Percentiles rank a stretch among this genome's conserved stretches.
Evolutionary conservation across 1,140 invertebrate genomes (phyloP).

Genomic region (Drosophila burlai): DNA sequence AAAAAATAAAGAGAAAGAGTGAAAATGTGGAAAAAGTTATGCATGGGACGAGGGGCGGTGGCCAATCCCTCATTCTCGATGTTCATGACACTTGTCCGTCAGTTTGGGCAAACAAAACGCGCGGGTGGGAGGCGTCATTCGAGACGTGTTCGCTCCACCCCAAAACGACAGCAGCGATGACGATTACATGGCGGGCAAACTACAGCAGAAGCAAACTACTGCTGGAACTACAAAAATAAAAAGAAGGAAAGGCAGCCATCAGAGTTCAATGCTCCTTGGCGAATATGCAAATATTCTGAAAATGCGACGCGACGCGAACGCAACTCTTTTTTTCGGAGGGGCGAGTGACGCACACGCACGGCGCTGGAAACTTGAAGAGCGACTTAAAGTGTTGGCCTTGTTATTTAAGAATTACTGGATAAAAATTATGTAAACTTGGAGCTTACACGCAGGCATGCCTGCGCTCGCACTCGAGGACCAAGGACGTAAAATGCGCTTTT

Average conservation of each 20-base stretch:
- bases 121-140: conserved; percentile 56
- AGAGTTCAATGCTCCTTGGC: conserved; percentile 72
- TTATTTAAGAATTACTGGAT: conserved; percentile 75
- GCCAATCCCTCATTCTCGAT: conserved; percentile 65
- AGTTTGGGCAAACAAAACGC: conserved; percentile 65
- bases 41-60: neutral
- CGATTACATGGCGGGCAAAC: conserved; percentile 37
- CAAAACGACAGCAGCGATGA: conserved; percentile 22
- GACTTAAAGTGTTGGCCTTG: conserved; percentile 66
- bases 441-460: conserved; percentile 55
- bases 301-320: conserved; percentile 27
- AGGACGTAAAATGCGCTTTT: conserved; percentile 33
- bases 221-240: conserved; percentile 39
- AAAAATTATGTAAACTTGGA: conserved; percentile 69
- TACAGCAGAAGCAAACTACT: conserved; percentile 35
- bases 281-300: conserved; percentile 72
- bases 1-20: neutral
- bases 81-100: conserved; percentile 81
- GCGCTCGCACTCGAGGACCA: conserved; percentile 16
- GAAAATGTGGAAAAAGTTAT: conserved; percentile 22
- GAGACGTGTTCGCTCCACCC: conserved; percentile 73
- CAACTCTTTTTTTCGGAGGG: conserved; percentile 33
- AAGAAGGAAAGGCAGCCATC: conserved; percentile 16
- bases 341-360: conserved; percentile 55
- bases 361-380: conserved; percentile 32